Conservation (phyloP, 2,113 vertebrate species). For the Cinclus mexicanus region DNA sequence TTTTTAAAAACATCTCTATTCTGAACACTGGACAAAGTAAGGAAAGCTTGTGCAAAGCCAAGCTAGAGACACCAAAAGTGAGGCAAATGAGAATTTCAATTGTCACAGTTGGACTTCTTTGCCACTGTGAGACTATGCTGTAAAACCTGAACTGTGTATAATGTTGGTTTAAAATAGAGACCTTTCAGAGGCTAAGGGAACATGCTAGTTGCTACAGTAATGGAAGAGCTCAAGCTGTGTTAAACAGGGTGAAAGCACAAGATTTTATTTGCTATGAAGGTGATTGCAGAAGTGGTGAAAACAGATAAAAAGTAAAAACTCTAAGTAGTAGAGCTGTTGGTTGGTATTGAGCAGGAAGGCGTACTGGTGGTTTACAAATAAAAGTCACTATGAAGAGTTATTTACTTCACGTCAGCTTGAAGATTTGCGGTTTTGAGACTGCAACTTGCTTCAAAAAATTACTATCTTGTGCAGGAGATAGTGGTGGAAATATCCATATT, state of each 20-base stretch:
- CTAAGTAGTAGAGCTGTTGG: not conserved
- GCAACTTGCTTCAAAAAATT: not conserved
- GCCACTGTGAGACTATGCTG: not conserved
- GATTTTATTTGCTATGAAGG: not conserved
- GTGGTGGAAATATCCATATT: not conserved
- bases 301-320: not conserved
- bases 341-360: not conserved
- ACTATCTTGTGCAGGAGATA: not conserved
- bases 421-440: not conserved
- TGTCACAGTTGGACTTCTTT: not conserved
- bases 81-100: not conserved
- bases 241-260: not conserved
- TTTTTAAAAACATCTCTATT: not conserved
- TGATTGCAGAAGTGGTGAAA: not conserved
- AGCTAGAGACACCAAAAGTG: not conserved
- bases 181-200: not conserved
- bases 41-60: not conserved
- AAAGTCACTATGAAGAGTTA: not conserved
- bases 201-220: not conserved
- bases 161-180: not conserved
- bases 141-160: not conserved
- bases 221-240: constrained; percentile 15
- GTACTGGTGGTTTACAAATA: not conserved
- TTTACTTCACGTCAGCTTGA: not conserved
- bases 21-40: not conserved